Base-by-base conservation (phyloP, 1,140 invertebrate genomes). In the Geopemphigus sp. region DNA sequence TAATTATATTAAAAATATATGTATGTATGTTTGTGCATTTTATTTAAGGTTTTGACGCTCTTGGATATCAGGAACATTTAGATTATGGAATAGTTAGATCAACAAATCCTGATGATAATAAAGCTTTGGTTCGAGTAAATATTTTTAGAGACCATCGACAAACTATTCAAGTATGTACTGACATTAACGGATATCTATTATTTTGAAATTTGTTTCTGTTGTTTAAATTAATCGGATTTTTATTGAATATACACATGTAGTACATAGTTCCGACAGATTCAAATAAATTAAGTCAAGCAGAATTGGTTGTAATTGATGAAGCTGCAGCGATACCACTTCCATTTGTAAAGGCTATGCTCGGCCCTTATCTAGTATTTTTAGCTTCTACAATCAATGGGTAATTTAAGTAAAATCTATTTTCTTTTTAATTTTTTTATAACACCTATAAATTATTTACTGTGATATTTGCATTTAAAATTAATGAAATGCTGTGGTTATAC, bases 321-420 rank as follows among this genome's bases (percentile, higher is more conserved):
- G 98, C 98, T 14, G 98, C 98, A 5, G 98, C 98, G 24, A 99
- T 99, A 83, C 98, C 98, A 0, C 86, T 99, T 66, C 94, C 95
- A 0, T 90, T 95, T 83, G 97, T 99, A 0, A 95, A 95, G 84
- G 90, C 91, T 57, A 92, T 98, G 84, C 88, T 96, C 73, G 95
- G 95, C 0, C 95, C 96, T 1, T 98, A 98, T 84, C 87, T 99
- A 53, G 94, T 97, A 6, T 96, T 99, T 84, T 90, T 99, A 84
- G 92, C 98, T 0, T 99, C 98, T 0, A 99, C 98, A 0, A 95
- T 99, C 47, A 97, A 98, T 85, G 97, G 96, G 84, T 91, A 84
- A 83, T 81, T 82, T 56, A n/a, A 45, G n/a, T n/a, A n/a, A n/a
- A n/a, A n/a, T 39, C 8, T 4, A 39, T 4, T 39, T 3, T 39